Base-by-base conservation (phyloP, 2,797 vertebrate genomes). In the Graptemys geographica region DNA sequence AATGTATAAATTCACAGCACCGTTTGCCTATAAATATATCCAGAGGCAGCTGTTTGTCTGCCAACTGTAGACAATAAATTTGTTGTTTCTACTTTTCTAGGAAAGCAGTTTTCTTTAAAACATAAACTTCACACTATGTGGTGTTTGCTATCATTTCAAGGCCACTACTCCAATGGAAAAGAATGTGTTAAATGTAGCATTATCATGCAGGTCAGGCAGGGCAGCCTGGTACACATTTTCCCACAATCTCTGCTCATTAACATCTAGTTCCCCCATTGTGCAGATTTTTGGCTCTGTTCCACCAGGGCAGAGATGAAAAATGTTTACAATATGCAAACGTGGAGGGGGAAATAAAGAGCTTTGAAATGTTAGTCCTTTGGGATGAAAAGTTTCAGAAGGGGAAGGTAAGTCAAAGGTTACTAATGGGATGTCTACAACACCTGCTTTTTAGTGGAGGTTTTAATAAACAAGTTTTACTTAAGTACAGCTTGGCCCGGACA, bases 161-260 rank as follows among this genome's bases (percentile, higher is more conserved):
- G 93, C 95, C 93, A 95, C 86, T 86, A 95, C 93, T 95, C 96
- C 96, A 97, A 96, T 95, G 96, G 96, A 96, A 97, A 98, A 97
- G 97, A 98, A 97, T 98, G 96, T 96, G 95, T 96, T 97, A 97
- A 98, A 97, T 97, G 97, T 97, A 97, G 96, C 96, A 96, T 98
- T 98, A 97, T 97, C 96, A 96, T 90, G 86, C 95, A 93, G 97
- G 97, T 98, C 98, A 98, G 90, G 89, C 96, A 96, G 97, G 97
- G 96, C 97, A 97, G 86, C 90, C 92, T 44, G 8, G 83, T 95
- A 97, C 96, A 95, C 94, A 90, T 95, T 97, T 98, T 98, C 97
- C 97, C 98, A 98, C 98, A 98, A 97, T 98, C 96, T 97, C 94
- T 83, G 92, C 96, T 98, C 97, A 97, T 98, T 97, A 98, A 96